Evolutionary conservation across 2,113 vertebrate species (phyloP), one percentile per base, ranked within the genome.

Genomic region (Vimba vimba): DNA sequence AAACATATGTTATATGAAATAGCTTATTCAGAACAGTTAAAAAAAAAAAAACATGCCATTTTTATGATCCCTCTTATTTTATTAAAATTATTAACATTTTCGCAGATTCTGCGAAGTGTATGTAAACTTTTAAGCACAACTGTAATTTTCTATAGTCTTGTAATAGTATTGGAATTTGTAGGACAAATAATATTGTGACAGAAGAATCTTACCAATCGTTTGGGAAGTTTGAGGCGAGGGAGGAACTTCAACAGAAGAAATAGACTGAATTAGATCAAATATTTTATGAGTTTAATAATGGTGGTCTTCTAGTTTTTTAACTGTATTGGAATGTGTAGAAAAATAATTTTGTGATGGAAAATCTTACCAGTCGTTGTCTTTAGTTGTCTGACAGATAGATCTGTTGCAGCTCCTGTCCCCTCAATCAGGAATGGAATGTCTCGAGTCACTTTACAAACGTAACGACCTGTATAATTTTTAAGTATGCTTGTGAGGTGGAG

Each of bases 391-490:
- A 50, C 36, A 27, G 5, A 64, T 55, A 88, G 0, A 0, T 0
- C 23, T 2, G 87, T 88, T 39, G 43, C 45, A 1, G 2, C 8
- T 6, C 74, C 74, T 0, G 30, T 47, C 0, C 19, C 1, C 0
- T 4, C 0, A 0, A 1, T 0, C 30, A 88, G 80, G 0, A 0
- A 0, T 19, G 87, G 87, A 11, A 86, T 52, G 59, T 86, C 85
- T 47, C 68, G 23, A 25, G 0, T 76, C 39, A 80, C 81, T 75
- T 69, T 1, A 88, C 87, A 88, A 23, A 80, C n/a, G 76, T 86
- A 86, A 36, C 13, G 1, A 0, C 84, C 87, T 23, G 75, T 2
- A 13, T 33, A 12, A 30, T 33, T 23, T 30, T 8, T 21, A 13
- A 8, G 10, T 21, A 62, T 6, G 10, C 60, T 57, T 1, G 5